Base-by-base conservation (phyloP, 2,113 vertebrate species). In the Coptodon bakossiorum region DNA sequence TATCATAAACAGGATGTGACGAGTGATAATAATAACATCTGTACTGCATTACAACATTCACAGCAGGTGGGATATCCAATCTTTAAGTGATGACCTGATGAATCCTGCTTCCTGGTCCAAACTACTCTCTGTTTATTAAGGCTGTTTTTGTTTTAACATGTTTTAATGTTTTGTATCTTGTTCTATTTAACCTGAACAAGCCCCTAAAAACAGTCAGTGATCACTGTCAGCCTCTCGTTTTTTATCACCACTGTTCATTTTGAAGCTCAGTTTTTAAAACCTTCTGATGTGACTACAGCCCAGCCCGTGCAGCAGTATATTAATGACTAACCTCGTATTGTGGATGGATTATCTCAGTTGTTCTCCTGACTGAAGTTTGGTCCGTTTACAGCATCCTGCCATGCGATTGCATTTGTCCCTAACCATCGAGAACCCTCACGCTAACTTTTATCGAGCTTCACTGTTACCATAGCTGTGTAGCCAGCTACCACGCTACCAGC, bases 271-370 rank as follows among this genome's bases (percentile, higher is more conserved):
- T 29, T 29, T 29, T 29, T 29, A 29, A 29, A 29, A 5, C 5
- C 5, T 29, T 29, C 2, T 2, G 5, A 29, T 29, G 29, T 6
- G 6, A 6, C 29, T 29, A 29, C 29, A 29, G 3, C 52, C n/a
- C 52, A 22, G 52, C 52, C n/a, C 52, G 1, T 22, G 52, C 52
- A 22, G 9, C 52, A 54, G 52, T 22, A 11, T 22, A 6, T 53
- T 0, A 54, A 6, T 54, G 3, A 54, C 52, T 22, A 1, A 54
- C n/a, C n/a, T 54, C 0, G 0, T 54, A 12, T 22, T 54, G 52
- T 54, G n/a, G 52, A 22, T 22, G 52, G 9, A 53, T 53, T 0
- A 53, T 54, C 9, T 54, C n/a, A 22, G 52, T 4, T 54, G 52
- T 12, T 54, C 52, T 19, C 17, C 48, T 0, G 17, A 0, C 48